Evolutionary conservation across 2,888 invertebrate genomes (phyloP), one percentile per base, ranked within the genome.

Genomic region (Acanthosepion lycidas): DNA sequence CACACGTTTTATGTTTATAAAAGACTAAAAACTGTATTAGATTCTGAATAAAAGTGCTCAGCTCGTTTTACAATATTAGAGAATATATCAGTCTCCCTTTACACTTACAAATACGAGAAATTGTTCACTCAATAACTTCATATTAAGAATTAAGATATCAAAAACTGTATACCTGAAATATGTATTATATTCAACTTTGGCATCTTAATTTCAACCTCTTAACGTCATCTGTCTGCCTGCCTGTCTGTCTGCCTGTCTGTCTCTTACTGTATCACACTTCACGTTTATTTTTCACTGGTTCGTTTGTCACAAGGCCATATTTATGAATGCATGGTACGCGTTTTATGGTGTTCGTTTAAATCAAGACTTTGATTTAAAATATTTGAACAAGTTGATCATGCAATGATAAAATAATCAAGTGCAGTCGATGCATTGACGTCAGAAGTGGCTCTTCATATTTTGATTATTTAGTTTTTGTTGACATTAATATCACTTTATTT

Each of bases 1-100:
- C 78, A 78, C 78, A 78, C 78, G n/a, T 78, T 78, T 78, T n/a
- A 33, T 78, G n/a, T 78, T 78, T 78, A 78, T n/a, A n/a, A 78
- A 78, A 78, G 78, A n/a, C n/a, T 78, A 12, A 78, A 78, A 78
- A 78, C 78, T 78, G 78, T 78, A 78, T 78, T 78, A 78, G n/a
- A 78, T 78, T 78, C 12, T 78, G 78, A 33, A 78, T 78, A 78
- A 78, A 78, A 78, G 78, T 78, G n/a, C n/a, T 15, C 78, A 12
- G 78, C 78, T 78, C 78, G 33, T 78, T 33, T 78, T 78, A 78
- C 78, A 78, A 78, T n/a, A 78, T 78, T 18, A 5, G 78, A n/a
- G 78, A 78, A 78, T n/a, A 78, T 33, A 33, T 78, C 78, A 78
- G 78, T 78, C 15, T 78, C 78, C n/a, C 20, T 33, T 78, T 78